phyloP scores from a whole-genome alignment of 2,797 vertebrate genomes.

The Pseudochaenichthys georgianus region DNA sequence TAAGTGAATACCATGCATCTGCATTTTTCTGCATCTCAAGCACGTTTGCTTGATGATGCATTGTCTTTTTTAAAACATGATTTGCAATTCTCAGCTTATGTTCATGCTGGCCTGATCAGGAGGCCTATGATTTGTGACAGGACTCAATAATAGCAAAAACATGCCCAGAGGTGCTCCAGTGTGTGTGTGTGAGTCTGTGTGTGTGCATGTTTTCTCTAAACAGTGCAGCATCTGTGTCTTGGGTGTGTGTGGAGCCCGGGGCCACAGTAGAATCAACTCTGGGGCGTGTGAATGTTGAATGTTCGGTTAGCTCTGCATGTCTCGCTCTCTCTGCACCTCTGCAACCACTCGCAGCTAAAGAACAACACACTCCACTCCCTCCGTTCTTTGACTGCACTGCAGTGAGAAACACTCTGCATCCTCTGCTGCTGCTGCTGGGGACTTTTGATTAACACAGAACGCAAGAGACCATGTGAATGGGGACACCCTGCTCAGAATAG shows the following conservation, averaged over 20 bases:
- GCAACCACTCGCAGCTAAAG: conserved; percentile 66
- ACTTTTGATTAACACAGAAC: conserved; percentile 48
- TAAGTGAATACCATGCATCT: conserved; percentile 9
- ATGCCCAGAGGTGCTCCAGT: conserved; percentile 45
- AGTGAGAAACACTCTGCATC: conserved; percentile 39
- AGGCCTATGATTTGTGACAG: conserved; percentile 57
- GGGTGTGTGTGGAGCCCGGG: conserved; percentile 71
- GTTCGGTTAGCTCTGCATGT: conserved; percentile 58
- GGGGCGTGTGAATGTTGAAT: conserved; percentile 77
- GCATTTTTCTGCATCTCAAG: conserved; percentile 1
- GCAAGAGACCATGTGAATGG: conserved; percentile 17
- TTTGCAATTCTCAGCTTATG: too few relatives aligned
- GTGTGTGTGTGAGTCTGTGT: conserved; percentile 4
- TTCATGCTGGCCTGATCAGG: conserved; percentile 34
- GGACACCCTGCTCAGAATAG: background rate
- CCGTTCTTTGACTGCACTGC: conserved; percentile 64
- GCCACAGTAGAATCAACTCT: conserved; percentile 64
- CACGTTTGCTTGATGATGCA: conserved; percentile 1
- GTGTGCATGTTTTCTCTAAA: conserved; percentile 24
- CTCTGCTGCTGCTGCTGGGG: conserved; percentile 40
- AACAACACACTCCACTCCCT: conserved; percentile 74
- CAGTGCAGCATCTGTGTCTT: conserved; percentile 62
- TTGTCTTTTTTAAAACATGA: too few relatives aligned
- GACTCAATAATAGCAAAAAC: conserved; percentile 24
- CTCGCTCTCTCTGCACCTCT: conserved; percentile 56